Percentiles rank a stretch among this genome's conserved stretches.
phyloP scores from a whole-genome alignment of 2,888 invertebrate species.

The Odontomyia ornata region DNA sequence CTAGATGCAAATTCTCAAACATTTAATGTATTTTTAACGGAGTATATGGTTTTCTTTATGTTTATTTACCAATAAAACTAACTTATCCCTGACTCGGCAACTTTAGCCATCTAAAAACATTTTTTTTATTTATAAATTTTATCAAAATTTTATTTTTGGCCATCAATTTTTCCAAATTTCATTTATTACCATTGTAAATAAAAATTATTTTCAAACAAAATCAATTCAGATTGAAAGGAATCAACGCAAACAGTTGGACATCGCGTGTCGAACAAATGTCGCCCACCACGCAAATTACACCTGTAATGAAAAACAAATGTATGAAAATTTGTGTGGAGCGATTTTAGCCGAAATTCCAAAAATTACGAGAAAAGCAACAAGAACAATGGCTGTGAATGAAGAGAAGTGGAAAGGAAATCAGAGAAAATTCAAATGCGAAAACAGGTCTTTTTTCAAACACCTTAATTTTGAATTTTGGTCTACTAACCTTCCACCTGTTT shows the following conservation, averaged over 20 bases:
- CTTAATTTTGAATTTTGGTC: not conserved
- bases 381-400: conserved; percentile 29
- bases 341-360: not conserved
- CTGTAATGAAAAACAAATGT: conserved; percentile 30
- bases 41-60: too few relatives aligned
- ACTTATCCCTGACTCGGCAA: too few relatives aligned
- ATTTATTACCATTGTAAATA: not conserved
- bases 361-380: conserved; percentile 1
- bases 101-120: too few relatives aligned
- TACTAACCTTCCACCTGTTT: not conserved
- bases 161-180: not conserved
- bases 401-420: not conserved
- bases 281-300: conserved; percentile 13
- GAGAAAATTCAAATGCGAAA: not conserved
- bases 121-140: not conserved
- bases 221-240: conserved; percentile 18
- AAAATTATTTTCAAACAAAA: not conserved
- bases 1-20: too few relatives aligned
- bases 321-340: conserved; percentile 19
- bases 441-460: conserved; percentile 17
- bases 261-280: conserved; percentile 31
- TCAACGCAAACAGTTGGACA: conserved; percentile 17
- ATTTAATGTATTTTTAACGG: too few relatives aligned
- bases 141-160: not conserved
- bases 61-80: too few relatives aligned